phyloP scores from a whole-genome alignment of 2,888 invertebrate species.

The Nemoura dubitans region DNA sequence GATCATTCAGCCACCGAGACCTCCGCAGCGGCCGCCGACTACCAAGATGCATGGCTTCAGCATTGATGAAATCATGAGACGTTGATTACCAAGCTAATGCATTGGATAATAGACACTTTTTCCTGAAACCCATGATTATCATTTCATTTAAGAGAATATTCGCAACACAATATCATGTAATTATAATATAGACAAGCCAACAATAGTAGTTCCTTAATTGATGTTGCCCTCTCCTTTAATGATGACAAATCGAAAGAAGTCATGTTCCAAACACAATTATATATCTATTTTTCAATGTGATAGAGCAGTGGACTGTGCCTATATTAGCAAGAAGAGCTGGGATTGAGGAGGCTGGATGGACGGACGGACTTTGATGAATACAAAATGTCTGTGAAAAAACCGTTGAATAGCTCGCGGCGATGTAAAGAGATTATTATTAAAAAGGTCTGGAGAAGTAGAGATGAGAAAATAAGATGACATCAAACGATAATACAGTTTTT shows the following conservation, averaged over 20 bases:
- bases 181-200: slow-evolving; percentile 36
- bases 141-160: slow-evolving; percentile 8
- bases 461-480: slow-evolving; percentile 38
- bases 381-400: slow-evolving; percentile 14
- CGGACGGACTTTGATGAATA: background rate
- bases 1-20: slow-evolving; percentile 66
- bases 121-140: slow-evolving; percentile 2
- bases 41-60: slow-evolving; percentile 83
- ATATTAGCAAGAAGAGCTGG: background rate
- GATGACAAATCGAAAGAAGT: slow-evolving; percentile 33
- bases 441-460: slow-evolving; percentile 14
- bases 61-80: slow-evolving; percentile 91
- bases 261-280: slow-evolving; percentile 31
- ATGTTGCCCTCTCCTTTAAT: slow-evolving; percentile 36
- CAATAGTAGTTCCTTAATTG: slow-evolving; percentile 38
- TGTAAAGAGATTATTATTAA: slow-evolving; percentile 22
- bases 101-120: background rate
- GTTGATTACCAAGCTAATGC: slow-evolving; percentile 62
- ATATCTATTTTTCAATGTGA: slow-evolving; percentile 16
- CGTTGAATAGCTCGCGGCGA: slow-evolving; percentile 12
- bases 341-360: slow-evolving; percentile 28
- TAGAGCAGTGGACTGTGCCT: slow-evolving; percentile 19
- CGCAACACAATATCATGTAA: slow-evolving; percentile 14
- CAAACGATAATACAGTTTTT: slow-evolving; percentile 31
- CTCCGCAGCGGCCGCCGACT: slow-evolving; percentile 65